Base-by-base conservation (phyloP, 1,140 invertebrate genomes). In the Manduca sexta region DNA sequence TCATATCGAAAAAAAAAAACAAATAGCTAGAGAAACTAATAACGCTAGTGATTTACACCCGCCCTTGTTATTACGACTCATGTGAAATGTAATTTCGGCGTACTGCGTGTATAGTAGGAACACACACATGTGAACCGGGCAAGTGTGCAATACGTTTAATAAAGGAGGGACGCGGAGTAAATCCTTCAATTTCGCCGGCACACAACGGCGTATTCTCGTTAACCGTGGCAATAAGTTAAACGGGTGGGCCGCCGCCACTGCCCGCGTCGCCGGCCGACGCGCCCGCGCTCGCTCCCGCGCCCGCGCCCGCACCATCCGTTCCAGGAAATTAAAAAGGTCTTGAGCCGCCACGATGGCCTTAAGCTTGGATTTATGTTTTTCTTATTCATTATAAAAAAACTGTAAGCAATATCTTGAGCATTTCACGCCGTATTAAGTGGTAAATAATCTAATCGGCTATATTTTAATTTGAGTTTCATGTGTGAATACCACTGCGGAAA, bases 211-310 rank as follows among this genome's bases (percentile, higher is more conserved):
- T 79, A 83, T 84, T 82, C 80, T 84, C 80, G 80, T 84, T 84
- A 84, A 84, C 78, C 70, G 80, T 84, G 66, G 80, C 80, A 84
- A 84, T 84, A 84, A 84, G 78, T 84, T 84, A 84, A 82, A 79
- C 80, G 75, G 78, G 72, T 74, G 68, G 68, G 64, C 63, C 40
- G 56, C 56, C 30, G 17, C 17, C 12, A 11, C 18, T 26, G 17
- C 29, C 49, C 48, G 58, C 56, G 55, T 55, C 53, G 54, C 54
- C 60, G 55, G 54, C 44, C 60, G 52, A 63, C 57, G 59, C 54
- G 53, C 41, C 10, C 31, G 43, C 48, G 42, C 3, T n/a, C 41
- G 51, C 57, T 49, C 50, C 49, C 63, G 57, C 42, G 18, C 49
- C 56, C 66, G 59, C 61, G 49, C 58, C 46, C 49, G 52, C 47